Base-by-base conservation (phyloP, 1,140 invertebrate genomes). In the Acromyrmex echinatior region DNA sequence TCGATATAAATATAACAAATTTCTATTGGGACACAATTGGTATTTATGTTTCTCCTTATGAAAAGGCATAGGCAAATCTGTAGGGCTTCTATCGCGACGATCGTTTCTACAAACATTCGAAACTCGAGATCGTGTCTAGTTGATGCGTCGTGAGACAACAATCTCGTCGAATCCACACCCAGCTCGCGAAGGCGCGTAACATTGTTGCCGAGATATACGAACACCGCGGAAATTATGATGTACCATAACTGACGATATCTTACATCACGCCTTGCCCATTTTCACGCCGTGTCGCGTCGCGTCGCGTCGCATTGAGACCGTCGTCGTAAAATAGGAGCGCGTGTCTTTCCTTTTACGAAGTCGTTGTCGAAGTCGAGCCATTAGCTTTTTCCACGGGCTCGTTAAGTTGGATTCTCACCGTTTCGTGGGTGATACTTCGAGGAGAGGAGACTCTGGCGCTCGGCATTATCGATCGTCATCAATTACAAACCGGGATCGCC, bases 331-430 rank as follows among this genome's bases (percentile, higher is more conserved):
- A 91, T 91, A 91, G 86, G 65, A 18, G 21, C 85, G 53, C 60
- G 25, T 62, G n/a, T 71, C 51, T 74, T 86, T 65, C 78, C 60
- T 70, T 76, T 58, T 39, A 70, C 87, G 74, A 70, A 76, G 90
- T 88, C 87, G 28, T 77, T 86, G 80, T 78, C 88, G 71, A 86
- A 88, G 58, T 86, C 91, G 92, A 92, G 85, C 92, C 91, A 93
- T 94, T 94, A 94, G 91, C 91, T 93, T 92, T 92, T 93, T 90
- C 85, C 49, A 87, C 63, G 77, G 88, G 90, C 92, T 92, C 93
- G 93, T 93, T 94, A 94, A 92, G 91, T 85, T 86, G 91, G 91
- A 92, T 94, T 91, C 92, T 89, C 92, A 92, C 87, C 88, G 86
- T 92, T 93, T 92, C 89, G 92, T 92, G 92, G 91, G 91, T 92